A percentile compares a stretch with the other conserved stretches of the same genome.
Evolutionary conservation across 92 coral and sea anemone genomes (phyloP).

Genomic region (Epizoanthus illoricatus): DNA sequence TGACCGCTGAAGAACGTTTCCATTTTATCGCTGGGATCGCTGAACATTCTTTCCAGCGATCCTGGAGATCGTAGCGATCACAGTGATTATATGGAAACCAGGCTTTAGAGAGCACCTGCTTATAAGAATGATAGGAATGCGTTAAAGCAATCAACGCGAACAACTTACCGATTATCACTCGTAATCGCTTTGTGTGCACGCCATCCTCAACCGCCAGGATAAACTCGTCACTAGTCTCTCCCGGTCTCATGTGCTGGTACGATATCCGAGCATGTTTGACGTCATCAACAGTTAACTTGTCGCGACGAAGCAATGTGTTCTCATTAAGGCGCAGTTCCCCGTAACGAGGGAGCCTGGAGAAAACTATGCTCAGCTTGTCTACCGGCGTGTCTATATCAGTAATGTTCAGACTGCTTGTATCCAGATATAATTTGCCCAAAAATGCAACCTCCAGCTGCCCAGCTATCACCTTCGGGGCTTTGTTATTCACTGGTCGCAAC

Average conservation of each 20-base stretch:
- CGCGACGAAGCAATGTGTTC: constrained; percentile 56
- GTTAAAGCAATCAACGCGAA: background rate
- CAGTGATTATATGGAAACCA: too few relatives aligned
- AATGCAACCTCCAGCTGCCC: constrained; percentile 59
- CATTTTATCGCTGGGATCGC: too few relatives aligned
- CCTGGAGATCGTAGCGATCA: too few relatives aligned
- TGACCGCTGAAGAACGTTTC: too few relatives aligned
- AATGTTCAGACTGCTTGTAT: constrained; percentile 34
- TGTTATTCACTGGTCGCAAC: constrained; percentile 73
- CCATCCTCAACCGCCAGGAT: constrained; percentile 75
- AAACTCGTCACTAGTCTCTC: constrained; percentile 84
- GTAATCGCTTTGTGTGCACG: constrained; percentile 55
- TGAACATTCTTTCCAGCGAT: too few relatives aligned
- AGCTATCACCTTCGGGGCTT: constrained; percentile 58
- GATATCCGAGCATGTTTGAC: constrained; percentile 57
- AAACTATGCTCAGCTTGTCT: constrained; percentile 48
- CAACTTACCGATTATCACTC: constrained; percentile 73
- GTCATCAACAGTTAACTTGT: constrained; percentile 71
- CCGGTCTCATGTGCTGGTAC: constrained; percentile 65
- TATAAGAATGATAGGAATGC: background rate
- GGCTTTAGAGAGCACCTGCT: background rate
- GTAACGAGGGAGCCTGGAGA: constrained; percentile 67
- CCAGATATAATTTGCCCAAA: constrained; percentile 43
- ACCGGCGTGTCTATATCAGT: constrained; percentile 64
- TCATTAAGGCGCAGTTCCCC: constrained; percentile 68